Percentiles rank a stretch among this genome's conserved stretches.
Conservation (phyloP, 2,113 vertebrate genomes). For the Alethe castanea region DNA sequence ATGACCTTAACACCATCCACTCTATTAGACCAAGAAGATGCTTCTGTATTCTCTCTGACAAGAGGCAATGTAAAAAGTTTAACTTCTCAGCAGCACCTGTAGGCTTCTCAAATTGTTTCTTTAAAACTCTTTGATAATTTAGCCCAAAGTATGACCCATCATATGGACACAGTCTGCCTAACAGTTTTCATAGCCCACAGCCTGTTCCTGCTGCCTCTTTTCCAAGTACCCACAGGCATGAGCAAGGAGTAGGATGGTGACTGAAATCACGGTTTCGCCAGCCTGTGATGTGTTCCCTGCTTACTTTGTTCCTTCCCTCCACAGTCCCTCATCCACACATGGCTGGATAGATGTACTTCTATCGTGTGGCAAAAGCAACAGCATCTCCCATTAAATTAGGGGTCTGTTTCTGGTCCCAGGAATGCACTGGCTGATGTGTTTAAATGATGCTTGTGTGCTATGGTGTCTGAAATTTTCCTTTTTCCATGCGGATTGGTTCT, state of each 20-base stretch:
- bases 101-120: background rate
- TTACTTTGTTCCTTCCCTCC: background rate
- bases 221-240: background rate
- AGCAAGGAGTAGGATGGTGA: background rate
- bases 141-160: background rate
- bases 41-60: background rate
- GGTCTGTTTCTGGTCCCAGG: background rate
- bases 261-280: background rate
- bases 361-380: background rate
- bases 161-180: background rate
- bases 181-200: background rate
- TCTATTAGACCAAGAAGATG: background rate
- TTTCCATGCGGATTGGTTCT: background rate
- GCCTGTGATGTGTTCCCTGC: background rate
- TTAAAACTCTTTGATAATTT: background rate
- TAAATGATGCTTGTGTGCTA: background rate
- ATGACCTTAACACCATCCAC: background rate
- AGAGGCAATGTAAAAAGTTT: background rate
- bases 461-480: background rate
- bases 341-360: background rate
- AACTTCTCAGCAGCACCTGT: background rate
- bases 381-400: background rate
- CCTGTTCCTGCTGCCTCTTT: background rate
- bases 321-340: background rate
- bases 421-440: background rate